Conservation (phyloP, 2,888 invertebrate genomes). For the Caenorhabditis angaria region DNA sequence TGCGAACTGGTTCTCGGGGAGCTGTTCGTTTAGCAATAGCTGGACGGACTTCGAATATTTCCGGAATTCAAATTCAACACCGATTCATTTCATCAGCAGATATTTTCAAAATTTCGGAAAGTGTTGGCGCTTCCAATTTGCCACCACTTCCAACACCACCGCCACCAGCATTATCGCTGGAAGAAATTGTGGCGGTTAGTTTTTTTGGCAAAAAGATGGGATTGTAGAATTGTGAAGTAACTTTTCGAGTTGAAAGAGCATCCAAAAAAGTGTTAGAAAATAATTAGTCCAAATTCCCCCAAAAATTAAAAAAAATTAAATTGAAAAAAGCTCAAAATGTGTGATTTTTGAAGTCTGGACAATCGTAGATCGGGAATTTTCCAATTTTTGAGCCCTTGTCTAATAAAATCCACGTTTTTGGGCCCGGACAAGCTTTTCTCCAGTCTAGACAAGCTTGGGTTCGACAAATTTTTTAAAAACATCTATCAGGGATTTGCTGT, state of each 20-base stretch:
- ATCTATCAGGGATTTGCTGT: no score
- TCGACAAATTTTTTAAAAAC: no score
- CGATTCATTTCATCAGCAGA: slow-evolving; percentile 44
- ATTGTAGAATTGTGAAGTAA: background rate
- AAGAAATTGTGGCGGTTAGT: slow-evolving; percentile 42
- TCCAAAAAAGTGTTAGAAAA: background rate
- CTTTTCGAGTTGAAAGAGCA: background rate
- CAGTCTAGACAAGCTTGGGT: no score
- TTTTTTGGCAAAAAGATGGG: background rate
- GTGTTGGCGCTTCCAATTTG: slow-evolving; percentile 20
- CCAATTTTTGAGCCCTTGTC: no score
- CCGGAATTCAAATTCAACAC: slow-evolving; percentile 10
- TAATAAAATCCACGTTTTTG: no score
- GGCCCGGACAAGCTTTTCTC: no score
- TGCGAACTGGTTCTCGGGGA: slow-evolving; percentile 29
- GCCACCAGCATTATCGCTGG: slow-evolving; percentile 31
- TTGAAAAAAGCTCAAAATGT: no score
- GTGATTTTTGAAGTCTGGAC: no score
- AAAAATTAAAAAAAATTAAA: no score
- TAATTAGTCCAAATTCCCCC: background rate
- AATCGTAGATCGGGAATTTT: no score
- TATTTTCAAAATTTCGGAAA: slow-evolving; percentile 44
- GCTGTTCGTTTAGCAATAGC: slow-evolving; percentile 6
- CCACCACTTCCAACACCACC: slow-evolving; percentile 52
- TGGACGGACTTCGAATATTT: background rate